Evolutionary conservation across 2,888 invertebrate species (phyloP).

Genomic region (Argyresthia goedartella): DNA sequence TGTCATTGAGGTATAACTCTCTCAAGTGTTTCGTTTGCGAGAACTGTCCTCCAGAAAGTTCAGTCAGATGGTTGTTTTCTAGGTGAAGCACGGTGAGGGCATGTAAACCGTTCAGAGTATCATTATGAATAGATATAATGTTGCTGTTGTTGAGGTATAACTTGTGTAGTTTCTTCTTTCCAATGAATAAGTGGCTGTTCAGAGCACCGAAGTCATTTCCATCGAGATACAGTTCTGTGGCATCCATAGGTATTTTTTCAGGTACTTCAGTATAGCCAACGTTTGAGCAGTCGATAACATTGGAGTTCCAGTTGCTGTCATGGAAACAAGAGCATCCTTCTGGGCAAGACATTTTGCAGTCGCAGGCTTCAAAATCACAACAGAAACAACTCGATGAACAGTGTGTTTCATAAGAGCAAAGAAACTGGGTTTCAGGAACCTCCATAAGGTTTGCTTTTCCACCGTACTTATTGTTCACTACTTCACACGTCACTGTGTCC

Average conservation of each 20-base stretch:
- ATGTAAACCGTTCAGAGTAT: slow-evolving; percentile 83
- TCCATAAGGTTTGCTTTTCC: slow-evolving; percentile 77
- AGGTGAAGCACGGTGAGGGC: slow-evolving; percentile 80
- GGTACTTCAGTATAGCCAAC: slow-evolving; percentile 80
- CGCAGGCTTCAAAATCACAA: slow-evolving; percentile 90
- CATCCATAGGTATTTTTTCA: slow-evolving; percentile 88
- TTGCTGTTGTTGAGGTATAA: slow-evolving; percentile 84
- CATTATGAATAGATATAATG: slow-evolving; percentile 79
- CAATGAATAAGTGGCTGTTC: slow-evolving; percentile 86
- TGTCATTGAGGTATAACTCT: slow-evolving; percentile 85
- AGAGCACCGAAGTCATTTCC: slow-evolving; percentile 83
- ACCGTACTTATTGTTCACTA: slow-evolving; percentile 76
- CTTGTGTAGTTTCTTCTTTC: slow-evolving; percentile 83
- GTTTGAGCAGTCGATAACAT: slow-evolving; percentile 85
- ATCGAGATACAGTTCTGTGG: slow-evolving; percentile 87
- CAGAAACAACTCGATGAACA: slow-evolving; percentile 89
- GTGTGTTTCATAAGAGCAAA: slow-evolving; percentile 84
- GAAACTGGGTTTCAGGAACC: slow-evolving; percentile 80
- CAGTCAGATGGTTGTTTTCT: slow-evolving; percentile 80
- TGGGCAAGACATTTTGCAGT: slow-evolving; percentile 91
- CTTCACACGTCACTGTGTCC: slow-evolving; percentile 80
- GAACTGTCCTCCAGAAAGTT: slow-evolving; percentile 82
- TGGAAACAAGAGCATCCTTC: slow-evolving; percentile 87
- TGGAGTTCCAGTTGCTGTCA: slow-evolving; percentile 86
- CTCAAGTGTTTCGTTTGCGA: slow-evolving; percentile 81